phyloP scores from a whole-genome alignment of 2,888 invertebrate species.

The Acronicta leporina region DNA sequence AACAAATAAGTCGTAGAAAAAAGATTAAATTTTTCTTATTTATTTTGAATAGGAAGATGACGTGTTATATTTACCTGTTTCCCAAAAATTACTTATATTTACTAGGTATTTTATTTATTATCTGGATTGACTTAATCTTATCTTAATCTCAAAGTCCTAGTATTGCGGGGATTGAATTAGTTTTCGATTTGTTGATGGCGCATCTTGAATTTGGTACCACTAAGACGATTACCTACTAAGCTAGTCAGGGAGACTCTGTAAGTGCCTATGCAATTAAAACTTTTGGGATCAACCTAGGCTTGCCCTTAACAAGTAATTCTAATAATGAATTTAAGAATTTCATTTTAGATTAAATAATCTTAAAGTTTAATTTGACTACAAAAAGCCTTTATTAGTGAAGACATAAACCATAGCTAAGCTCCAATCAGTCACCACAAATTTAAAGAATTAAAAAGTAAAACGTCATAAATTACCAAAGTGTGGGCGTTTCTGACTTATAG shows the following conservation, averaged over 20 bases:
- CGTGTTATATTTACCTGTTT: too few species aligned
- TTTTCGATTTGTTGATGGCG: constrained; percentile 44
- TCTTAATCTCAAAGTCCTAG: constrained; percentile 8
- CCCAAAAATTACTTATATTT: too few species aligned
- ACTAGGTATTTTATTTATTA: too few species aligned
- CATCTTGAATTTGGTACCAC: constrained; percentile 18
- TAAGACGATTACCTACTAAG: constrained; percentile 30
- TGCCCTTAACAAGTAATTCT: constrained; percentile 4
- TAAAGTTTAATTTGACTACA: not conserved
- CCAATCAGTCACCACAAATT: constrained; percentile 27
- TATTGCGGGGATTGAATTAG: constrained; percentile 41
- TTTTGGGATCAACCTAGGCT: constrained; percentile 12
- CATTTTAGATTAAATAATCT: not conserved
- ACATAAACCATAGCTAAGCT: constrained; percentile 4
- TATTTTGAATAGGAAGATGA: too few species aligned
- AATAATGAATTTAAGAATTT: not conserved
- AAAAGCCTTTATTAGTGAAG: not conserved
- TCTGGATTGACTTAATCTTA: not conserved
- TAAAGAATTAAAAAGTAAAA: constrained; percentile 54
- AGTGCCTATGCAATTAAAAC: constrained; percentile 38
- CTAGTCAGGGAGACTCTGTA: constrained; percentile 16
- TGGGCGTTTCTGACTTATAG: constrained; percentile 60
- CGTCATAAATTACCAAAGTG: constrained; percentile 53
- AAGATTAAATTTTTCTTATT: too few species aligned
- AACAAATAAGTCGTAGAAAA: too few species aligned